Base-by-base conservation (phyloP, 1,140 invertebrate species). In the Babylonia areolata region DNA sequence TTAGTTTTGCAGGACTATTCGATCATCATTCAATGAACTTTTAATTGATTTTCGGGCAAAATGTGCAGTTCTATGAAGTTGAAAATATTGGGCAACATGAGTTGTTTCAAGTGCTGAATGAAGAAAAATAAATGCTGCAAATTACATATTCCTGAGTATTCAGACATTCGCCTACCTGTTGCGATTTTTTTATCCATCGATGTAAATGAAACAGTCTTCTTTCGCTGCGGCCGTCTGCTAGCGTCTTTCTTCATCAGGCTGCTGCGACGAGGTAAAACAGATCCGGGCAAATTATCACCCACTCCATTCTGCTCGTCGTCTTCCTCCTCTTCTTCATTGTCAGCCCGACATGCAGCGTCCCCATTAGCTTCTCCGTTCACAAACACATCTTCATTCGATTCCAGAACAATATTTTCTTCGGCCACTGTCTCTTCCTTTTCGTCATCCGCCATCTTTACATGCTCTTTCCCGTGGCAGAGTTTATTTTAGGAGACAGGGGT, bases 111-210 rank as follows among this genome's bases (percentile, higher is more conserved):
- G n/a, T n/a, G n/a, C n/a, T n/a, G n/a, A n/a, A 81, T 40, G 35
- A 33, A 75, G 28, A 37, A 73, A 20, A n/a, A 35, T 12, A 54
- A 85, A 12, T 31, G 23, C 35, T n/a, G 39, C 2, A 54, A 40
- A 28, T 54, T 12, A 28, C 28, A 20, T 54, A 33, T 42, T 23
- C 28, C 37, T 69, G 3, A 23, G 0, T 5, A 58, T 20, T 35
- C n/a, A 23, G n/a, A 78, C 42, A 35, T 51, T 28, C n/a, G 33
- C 94, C 90, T 86, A 95, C 94, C 94, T 90, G 95, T 95, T 40
- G 94, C 93, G 86, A 95, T 94, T 87, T 94, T 94, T 79, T 93
- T 93, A 79, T 95, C 94, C 92, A 93, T 93, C 42, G 92, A 92
- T 80, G 91, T 92, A 80, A 94, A 94, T 11, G 92, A 93, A 31